Percentiles rank a stretch among this genome's conserved stretches.
Conservation (phyloP, 1,140 invertebrate species). For the Cryptotermes secundus region DNA sequence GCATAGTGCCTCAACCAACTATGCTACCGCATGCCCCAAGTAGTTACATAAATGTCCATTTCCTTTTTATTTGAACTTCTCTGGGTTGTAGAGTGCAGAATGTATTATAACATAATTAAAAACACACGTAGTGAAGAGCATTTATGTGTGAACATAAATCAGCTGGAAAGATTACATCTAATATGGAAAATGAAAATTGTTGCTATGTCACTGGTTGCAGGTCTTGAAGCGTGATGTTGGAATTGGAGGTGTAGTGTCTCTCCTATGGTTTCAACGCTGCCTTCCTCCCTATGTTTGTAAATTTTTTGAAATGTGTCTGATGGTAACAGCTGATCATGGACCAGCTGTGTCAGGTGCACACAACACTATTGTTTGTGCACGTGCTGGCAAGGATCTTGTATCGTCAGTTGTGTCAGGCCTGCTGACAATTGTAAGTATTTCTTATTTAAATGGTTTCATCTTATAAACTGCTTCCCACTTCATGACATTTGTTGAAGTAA, state of each 20-base stretch:
- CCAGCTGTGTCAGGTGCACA: constrained; percentile 98
- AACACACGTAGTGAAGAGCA: too few relatives aligned
- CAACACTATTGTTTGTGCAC: constrained; percentile 98
- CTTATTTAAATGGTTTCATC: background rate
- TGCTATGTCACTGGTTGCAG: constrained; percentile 34
- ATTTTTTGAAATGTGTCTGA: constrained; percentile 99
- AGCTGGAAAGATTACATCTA: too few relatives aligned
- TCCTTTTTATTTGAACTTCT: too few relatives aligned
- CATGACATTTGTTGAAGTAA: too few relatives aligned
- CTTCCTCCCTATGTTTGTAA: constrained; percentile 92
- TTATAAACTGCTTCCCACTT: too few relatives aligned
- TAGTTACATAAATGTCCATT: too few relatives aligned
- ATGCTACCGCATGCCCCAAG: too few relatives aligned
- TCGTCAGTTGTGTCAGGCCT: constrained; percentile 95
- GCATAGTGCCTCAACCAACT: too few relatives aligned
- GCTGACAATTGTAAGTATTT: constrained; percentile 87
- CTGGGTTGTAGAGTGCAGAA: too few relatives aligned
- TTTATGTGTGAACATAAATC: too few relatives aligned
- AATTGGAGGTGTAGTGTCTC: constrained; percentile 94
- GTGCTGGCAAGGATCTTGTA: constrained; percentile 98
- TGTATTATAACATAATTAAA: too few relatives aligned
- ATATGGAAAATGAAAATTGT: too few relatives aligned
- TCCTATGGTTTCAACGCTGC: constrained; percentile 98
- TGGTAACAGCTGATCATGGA: constrained; percentile 99
- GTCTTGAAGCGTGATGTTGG: constrained; percentile 85